These are phyloP conservation scores for Cyclargus thomasi DNA, from an alignment of 1,140 invertebrate genomes.

Conservation along the genomic window DNA sequence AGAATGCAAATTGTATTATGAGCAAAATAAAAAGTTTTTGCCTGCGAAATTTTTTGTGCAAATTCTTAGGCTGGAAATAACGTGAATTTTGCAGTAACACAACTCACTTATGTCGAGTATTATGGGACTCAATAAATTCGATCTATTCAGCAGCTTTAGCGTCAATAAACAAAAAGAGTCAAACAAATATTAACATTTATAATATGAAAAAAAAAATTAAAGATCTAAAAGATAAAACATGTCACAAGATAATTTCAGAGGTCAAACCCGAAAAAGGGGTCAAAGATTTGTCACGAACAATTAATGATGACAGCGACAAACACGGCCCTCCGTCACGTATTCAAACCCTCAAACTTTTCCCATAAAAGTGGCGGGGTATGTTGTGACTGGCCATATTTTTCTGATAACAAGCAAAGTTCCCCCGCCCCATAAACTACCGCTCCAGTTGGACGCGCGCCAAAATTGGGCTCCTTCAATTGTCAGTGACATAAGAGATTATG, in stretches of 20 bases:
- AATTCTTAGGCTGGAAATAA: too few relatives aligned
- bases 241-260: too few relatives aligned
- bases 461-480: slow-evolving; percentile 22
- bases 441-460: slow-evolving; percentile 34
- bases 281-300: not conserved
- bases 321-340: slow-evolving; percentile 33
- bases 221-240: not conserved
- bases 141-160: too few relatives aligned
- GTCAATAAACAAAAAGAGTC: too few relatives aligned
- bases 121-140: too few relatives aligned
- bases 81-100: too few relatives aligned
- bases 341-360: slow-evolving; percentile 39
- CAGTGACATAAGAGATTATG: slow-evolving; percentile 2
- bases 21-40: too few relatives aligned
- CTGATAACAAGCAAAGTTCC: slow-evolving; percentile 62
- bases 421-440: slow-evolving; percentile 31
- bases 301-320: not conserved
- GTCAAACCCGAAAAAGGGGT: not conserved
- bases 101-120: too few relatives aligned
- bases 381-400: slow-evolving; percentile 49
- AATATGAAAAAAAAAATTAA: not conserved
- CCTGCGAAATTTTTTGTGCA: too few relatives aligned
- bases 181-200: not conserved
- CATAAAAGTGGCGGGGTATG: slow-evolving; percentile 49
- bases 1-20: too few relatives aligned